Base-by-base conservation (phyloP, 37 sponge, comb jelly and placozoan species). In the Sycon ciliatum region DNA sequence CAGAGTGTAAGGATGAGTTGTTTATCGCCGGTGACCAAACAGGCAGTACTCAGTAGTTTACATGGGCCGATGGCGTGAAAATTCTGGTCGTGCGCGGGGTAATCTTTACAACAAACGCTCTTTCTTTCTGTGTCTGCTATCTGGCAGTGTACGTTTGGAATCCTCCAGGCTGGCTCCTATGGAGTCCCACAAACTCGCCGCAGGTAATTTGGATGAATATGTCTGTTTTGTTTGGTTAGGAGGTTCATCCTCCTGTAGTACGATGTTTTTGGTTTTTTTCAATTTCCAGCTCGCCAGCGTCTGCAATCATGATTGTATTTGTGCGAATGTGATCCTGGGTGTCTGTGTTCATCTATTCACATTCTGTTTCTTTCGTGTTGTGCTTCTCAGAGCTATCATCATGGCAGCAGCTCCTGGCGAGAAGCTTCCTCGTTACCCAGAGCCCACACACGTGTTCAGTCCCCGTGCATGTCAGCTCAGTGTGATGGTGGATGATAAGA, bases 381-480 rank as follows among this genome's bases (percentile, higher is more conserved):
- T 72, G 18, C 30, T 39, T 74, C 3, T 9, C 39, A 83, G 91
- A 24, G 93, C 93, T 38, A 87, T 92, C 24, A 55, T 92, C 26
- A 70, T 92, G 34, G 93, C 93, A 32, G 93, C 93, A 64, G 93
- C 93, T 22, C 93, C 93, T 13, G 93, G 93, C 22, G 88, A 92
- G 66, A 57, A 65, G 68, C 78, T 92, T 0, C 93, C 93, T 0
- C 24, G 62, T 4, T 92, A 74, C 38, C 93, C 93, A 31, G 85
- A 92, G 56, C 93, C 93, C 11, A 87, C 83, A 26, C 88, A 87
- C 32, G 84, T 76, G 30, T 86, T 90, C 79, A 89, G 89, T 39
- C 86, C 82, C 0, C 34, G 84, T 36, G 89, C 76, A 7, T 83
- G 82, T 3, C 86, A 84, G 62, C 73, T 89, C 11, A 69, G 72